Percentiles rank a stretch among this genome's conserved stretches.
These are phyloP conservation scores for Galbula dea DNA, from an alignment of 2,113 vertebrate genomes.

Conservation along the genomic window DNA sequence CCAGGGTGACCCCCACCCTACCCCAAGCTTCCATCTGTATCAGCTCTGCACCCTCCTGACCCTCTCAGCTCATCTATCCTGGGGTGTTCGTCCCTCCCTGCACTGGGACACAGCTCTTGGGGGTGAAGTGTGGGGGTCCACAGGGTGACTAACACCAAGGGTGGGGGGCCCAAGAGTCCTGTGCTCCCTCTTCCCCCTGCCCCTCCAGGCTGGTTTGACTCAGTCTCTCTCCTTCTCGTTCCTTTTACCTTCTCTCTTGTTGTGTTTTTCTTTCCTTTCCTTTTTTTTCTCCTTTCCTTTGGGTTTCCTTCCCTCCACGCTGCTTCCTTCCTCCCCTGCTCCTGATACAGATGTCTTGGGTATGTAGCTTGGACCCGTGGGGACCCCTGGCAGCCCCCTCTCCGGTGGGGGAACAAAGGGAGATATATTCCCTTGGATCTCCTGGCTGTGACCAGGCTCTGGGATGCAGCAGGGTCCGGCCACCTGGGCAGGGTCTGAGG, in stretches of 20 bases:
- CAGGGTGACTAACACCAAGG: neutral
- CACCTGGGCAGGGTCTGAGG: neutral
- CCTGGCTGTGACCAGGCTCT: neutral
- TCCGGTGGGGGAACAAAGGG: neutral
- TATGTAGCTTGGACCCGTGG: constrained; percentile 72
- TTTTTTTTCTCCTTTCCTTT: neutral
- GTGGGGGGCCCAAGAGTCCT: neutral
- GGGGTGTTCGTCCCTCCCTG: neutral
- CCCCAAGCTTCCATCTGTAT: constrained; percentile 11
- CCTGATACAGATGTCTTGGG: constrained; percentile 86
- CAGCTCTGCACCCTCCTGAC: neutral
- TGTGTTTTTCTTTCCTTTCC: neutral
- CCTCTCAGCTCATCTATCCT: no score
- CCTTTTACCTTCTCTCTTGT: neutral
- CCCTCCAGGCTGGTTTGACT: neutral
- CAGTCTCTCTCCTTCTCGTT: neutral
- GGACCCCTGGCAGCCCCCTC: neutral
- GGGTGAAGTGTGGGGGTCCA: neutral
- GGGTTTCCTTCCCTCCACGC: neutral
- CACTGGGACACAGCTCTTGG: neutral
- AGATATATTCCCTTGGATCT: neutral
- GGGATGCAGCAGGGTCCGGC: neutral
- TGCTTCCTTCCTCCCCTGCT: constrained; percentile 46
- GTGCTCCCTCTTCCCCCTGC: neutral
- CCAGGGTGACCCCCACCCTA: neutral